phyloP scores from a whole-genome alignment of 2,113 vertebrate genomes.

The Ia io region DNA sequence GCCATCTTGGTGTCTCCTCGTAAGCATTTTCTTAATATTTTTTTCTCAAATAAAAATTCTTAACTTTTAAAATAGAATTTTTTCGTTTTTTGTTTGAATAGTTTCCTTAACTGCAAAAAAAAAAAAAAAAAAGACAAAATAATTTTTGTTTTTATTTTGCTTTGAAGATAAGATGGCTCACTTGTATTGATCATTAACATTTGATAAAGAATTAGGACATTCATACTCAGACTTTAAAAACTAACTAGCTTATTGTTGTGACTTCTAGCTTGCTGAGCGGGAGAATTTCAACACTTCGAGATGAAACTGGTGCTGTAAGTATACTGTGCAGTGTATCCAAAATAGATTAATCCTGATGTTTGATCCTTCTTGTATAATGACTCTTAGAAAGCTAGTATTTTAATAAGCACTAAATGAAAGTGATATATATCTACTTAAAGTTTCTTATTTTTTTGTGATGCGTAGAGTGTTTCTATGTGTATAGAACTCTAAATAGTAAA shows the following conservation, averaged over 20 bases:
- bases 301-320: conserved; percentile 99
- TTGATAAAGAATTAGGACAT: conserved; percentile 6
- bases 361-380: background rate
- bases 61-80: background rate
- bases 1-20: too few species aligned
- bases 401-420: background rate
- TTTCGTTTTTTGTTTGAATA: background rate
- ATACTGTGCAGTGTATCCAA: conserved; percentile 20
- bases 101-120: background rate
- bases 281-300: conserved; percentile 97
- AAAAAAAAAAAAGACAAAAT: background rate
- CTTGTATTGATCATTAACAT: background rate
- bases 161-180: background rate
- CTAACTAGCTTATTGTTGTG: conserved; percentile 71
- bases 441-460: background rate
- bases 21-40: background rate
- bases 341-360: background rate
- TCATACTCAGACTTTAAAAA: conserved; percentile 21
- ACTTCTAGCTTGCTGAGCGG: conserved; percentile 95
- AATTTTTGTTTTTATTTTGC: background rate
- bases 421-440: background rate
- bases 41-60: background rate
- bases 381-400: background rate
- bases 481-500: background rate
- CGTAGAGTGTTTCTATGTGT: background rate